These are phyloP conservation scores for Archaeoteleia sp. DNA, from an alignment of 2,888 invertebrate species.

Conservation along the genomic window DNA sequence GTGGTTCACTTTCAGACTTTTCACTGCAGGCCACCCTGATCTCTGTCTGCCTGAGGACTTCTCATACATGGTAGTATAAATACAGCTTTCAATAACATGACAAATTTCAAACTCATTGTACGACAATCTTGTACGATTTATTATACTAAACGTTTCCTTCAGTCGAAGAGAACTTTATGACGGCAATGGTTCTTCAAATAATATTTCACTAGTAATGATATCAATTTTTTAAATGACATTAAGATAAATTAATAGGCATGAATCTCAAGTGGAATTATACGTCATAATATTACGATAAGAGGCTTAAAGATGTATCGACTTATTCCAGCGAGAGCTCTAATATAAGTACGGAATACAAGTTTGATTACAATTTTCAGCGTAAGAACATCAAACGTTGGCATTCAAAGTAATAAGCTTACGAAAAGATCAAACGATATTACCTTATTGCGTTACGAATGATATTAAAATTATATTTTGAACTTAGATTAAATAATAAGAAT, in stretches of 20 bases:
- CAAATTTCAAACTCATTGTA: slow-evolving; percentile 7
- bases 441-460: slow-evolving; percentile 23
- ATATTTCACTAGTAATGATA: background rate
- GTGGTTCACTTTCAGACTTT: slow-evolving; percentile 7
- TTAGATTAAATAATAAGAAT: slow-evolving; percentile 27
- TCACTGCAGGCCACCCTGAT: slow-evolving; percentile 13
- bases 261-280: no score
- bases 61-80: slow-evolving; percentile 9
- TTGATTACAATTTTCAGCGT: slow-evolving; percentile 22
- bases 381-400: slow-evolving; percentile 26
- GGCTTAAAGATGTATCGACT: slow-evolving; percentile 27
- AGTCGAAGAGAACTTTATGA: background rate
- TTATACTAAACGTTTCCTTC: no score
- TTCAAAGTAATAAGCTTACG: slow-evolving; percentile 33
- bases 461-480: slow-evolving; percentile 20
- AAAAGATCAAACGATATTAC: slow-evolving; percentile 26
- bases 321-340: no score
- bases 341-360: slow-evolving; percentile 33
- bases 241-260: no score
- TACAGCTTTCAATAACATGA: slow-evolving; percentile 1
- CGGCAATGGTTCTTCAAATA: background rate
- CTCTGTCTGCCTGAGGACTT: background rate
- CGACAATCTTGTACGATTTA: background rate
- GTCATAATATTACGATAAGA: slow-evolving; percentile 18
- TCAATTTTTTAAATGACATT: slow-evolving; percentile 7